phyloP scores from a whole-genome alignment of 2,888 invertebrate species.

The Macroteleia sp. region DNA sequence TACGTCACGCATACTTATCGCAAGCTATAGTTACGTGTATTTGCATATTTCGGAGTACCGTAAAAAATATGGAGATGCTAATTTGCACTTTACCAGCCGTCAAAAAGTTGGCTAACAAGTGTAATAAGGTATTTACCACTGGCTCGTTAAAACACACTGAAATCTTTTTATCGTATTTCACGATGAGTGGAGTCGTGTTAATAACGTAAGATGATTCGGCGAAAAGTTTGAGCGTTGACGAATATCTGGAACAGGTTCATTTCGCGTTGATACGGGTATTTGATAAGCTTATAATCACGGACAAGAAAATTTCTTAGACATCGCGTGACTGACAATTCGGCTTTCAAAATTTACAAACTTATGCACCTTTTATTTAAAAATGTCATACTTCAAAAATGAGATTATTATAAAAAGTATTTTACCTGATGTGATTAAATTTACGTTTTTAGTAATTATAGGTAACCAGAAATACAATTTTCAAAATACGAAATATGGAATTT shows the following conservation, averaged over 20 bases:
- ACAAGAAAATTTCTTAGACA: not conserved
- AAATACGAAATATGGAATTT: slow-evolving; percentile 18
- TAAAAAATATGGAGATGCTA: slow-evolving; percentile 55
- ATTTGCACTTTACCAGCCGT: slow-evolving; percentile 62
- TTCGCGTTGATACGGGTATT: not conserved
- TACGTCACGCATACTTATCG: slow-evolving; percentile 64
- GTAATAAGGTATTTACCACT: slow-evolving; percentile 59
- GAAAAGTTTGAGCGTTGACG: slow-evolving; percentile 31
- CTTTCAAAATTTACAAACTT: not conserved
- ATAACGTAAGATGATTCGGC: slow-evolving; percentile 23
- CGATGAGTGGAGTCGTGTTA: slow-evolving; percentile 26
- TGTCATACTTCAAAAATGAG: slow-evolving; percentile 11
- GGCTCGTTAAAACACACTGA: slow-evolving; percentile 53
- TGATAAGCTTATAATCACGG: slow-evolving; percentile 9
- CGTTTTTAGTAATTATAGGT: too few species aligned
- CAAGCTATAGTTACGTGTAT: slow-evolving; percentile 58
- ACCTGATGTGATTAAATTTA: too few species aligned
- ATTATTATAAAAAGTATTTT: too few species aligned
- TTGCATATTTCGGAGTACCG: slow-evolving; percentile 57
- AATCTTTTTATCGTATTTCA: slow-evolving; percentile 27
- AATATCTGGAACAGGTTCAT: slow-evolving; percentile 36
- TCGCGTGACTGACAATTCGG: slow-evolving; percentile 24
- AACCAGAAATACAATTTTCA: too few species aligned
- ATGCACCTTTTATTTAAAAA: not conserved
- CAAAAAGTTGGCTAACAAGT: slow-evolving; percentile 57